Percentiles rank a stretch among this genome's conserved stretches.
phyloP scores from a whole-genome alignment of 2,113 vertebrate genomes.

The Actinemys pallida region DNA sequence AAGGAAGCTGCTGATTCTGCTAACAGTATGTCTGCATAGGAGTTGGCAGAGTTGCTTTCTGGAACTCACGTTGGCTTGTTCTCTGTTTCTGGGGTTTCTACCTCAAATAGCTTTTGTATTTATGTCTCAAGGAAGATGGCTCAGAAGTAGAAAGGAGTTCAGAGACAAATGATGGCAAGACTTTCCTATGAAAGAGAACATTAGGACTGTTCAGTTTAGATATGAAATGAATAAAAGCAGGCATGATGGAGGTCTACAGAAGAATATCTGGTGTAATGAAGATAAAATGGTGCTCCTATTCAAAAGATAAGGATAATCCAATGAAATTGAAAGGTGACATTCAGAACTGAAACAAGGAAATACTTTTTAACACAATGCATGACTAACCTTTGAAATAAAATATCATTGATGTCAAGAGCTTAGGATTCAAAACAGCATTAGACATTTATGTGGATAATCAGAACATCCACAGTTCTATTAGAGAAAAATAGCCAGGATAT shows the following conservation, averaged over 20 bases:
- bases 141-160: not conserved
- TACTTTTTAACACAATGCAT: not conserved
- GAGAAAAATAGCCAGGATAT: not conserved
- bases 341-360: not conserved
- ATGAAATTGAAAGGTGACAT: not conserved
- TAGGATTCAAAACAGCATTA: not conserved
- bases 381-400: not conserved
- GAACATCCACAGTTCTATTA: not conserved
- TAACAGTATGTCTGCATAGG: not conserved
- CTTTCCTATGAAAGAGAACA: not conserved
- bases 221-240: not conserved
- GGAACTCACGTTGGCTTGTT: not conserved
- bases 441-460: not conserved
- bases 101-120: not conserved
- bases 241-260: not conserved
- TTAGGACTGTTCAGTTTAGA: rapidly evolving
- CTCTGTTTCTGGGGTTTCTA: not conserved
- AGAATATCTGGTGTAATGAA: not conserved
- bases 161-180: not conserved
- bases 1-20: not conserved
- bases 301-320: not conserved
- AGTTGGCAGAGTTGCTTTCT: not conserved
- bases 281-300: not conserved
- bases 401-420: not conserved
- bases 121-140: not conserved